Conservation (phyloP, 1,140 invertebrate species). For the Cherax destructor region DNA sequence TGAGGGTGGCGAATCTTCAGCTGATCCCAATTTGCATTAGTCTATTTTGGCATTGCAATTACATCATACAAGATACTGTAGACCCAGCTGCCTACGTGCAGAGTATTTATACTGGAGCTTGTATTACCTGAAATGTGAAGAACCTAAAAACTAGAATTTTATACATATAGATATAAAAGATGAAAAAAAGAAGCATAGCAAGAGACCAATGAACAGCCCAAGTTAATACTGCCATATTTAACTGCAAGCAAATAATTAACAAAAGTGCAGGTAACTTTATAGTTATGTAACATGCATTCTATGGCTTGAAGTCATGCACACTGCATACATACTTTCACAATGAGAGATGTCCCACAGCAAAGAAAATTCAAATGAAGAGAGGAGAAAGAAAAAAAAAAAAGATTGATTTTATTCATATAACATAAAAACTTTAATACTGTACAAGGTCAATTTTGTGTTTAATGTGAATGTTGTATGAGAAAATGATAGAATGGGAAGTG, state of each 20-base stretch:
- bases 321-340: neutral
- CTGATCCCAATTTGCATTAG: no score
- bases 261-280: neutral
- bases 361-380: neutral
- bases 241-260: neutral
- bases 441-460: neutral
- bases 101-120: neutral
- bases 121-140: neutral
- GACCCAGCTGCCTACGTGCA: neutral
- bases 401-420: neutral
- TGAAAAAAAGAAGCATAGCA: neutral
- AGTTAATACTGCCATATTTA: neutral
- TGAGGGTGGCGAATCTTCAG: no score
- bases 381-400: neutral
- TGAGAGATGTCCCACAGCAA: neutral
- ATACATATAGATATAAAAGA: neutral
- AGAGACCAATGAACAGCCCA: neutral
- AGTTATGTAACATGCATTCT: neutral
- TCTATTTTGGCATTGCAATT: neutral
- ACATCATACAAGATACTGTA: neutral
- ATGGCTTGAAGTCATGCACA: neutral
- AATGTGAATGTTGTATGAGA: neutral
- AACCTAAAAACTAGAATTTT: neutral
- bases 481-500: neutral
- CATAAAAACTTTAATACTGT: neutral